Evolutionary conservation across 2,797 vertebrate genomes (phyloP), one percentile per base, ranked within the genome.

Genomic region (Phylloscopus collybita): DNA sequence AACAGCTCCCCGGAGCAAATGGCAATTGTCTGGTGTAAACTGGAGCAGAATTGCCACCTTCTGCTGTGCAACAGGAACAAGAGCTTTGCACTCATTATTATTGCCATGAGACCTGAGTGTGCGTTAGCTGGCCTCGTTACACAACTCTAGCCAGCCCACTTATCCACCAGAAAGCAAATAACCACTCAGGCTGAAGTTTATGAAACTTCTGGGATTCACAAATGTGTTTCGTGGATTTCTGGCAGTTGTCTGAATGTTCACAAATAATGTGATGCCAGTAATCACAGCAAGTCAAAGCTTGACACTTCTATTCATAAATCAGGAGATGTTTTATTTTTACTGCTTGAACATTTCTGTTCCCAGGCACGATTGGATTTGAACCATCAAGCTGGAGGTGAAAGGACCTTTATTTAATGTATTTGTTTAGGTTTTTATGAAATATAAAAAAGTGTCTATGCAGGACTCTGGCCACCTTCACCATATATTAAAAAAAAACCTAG

Each of bases 131-230:
- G n/a, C 83, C 90, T 56, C 14, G 19, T 70, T 47, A 53, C 6
- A 36, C 38, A 1, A 0, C 44, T 88, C 86, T 11, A 88, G 80
- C 56, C 72, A 96, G 45, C 73, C 90, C 88, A n/a, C 56, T 93
- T 81, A 73, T 36, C 87, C 88, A 86, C 80, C 92, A 94, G 90
- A 95, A 95, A 90, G 82, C 42, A 93, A 95, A 95, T 67, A 91
- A 92, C 88, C 76, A 69, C 82, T 93, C 80, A 65, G 67, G 53
- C 73, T 92, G 88, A 94, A 93, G 88, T 95, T 95, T 95, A 97
- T 96, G 90, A 90, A 96, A 92, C 94, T 94, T 95, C 54, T 84
- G 96, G 95, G 96, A 96, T 95, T 93, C 88, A 82, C 96, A 95
- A 94, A 96, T 42, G 74, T 92, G 95, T 95, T 95, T 84, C 64